A percentile compares a stretch with the other conserved stretches of the same genome.
These are phyloP conservation scores for Xanthorhoe spadicearia DNA, from an alignment of 2,888 invertebrate species.

Conservation along the genomic window DNA sequence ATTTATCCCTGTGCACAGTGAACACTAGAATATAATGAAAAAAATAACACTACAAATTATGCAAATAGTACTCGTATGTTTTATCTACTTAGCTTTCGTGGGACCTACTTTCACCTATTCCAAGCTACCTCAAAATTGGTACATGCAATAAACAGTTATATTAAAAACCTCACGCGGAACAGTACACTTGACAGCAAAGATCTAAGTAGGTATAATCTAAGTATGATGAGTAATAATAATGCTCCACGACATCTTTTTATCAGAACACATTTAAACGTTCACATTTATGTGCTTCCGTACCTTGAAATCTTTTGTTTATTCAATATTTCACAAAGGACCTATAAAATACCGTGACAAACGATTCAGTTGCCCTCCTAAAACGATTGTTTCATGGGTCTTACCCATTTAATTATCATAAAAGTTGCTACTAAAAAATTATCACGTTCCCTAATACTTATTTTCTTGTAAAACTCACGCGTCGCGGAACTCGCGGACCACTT, in stretches of 20 bases:
- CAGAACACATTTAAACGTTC: not conserved
- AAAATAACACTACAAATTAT: no score
- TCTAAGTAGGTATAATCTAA: no score
- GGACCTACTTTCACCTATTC: no score
- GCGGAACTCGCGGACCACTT: constrained; percentile 30
- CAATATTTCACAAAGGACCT: not conserved
- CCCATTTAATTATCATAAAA: constrained; percentile 26
- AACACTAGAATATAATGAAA: no score
- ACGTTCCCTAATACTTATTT: constrained; percentile 20
- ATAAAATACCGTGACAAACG: constrained; percentile 13
- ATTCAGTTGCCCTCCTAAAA: constrained; percentile 7
- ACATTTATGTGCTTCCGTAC: not conserved
- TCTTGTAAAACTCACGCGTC: constrained; percentile 22
- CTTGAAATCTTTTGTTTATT: constrained; percentile 1
- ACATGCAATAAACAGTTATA: not conserved
- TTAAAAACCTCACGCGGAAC: not conserved
- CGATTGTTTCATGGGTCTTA: not conserved
- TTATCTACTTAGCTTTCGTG: not conserved
- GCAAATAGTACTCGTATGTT: not conserved
- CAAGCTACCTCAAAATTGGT: no score
- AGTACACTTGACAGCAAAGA: not conserved
- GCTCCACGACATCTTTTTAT: not conserved
- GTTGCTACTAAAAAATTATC: constrained; percentile 18
- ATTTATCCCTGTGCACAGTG: no score
- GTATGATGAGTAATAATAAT: not conserved